Evolutionary conservation across 1,140 invertebrate species (phyloP), one percentile per base, ranked within the genome.

Genomic region (Psilanteris sp.): DNA sequence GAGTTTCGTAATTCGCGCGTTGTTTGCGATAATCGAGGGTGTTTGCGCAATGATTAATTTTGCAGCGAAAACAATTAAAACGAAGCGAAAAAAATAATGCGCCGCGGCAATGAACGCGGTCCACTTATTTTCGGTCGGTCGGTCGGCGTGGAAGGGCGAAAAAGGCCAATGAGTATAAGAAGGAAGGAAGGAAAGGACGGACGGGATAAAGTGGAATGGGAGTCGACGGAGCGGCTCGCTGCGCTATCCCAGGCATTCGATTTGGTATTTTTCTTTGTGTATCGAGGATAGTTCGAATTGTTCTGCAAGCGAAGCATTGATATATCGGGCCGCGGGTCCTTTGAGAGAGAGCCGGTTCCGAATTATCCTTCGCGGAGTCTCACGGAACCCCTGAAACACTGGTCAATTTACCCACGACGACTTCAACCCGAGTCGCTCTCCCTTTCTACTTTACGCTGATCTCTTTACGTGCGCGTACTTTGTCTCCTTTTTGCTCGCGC

Each of bases 181-280:
- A 36, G 27, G 46, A 57, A 55, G 32, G 48, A 37, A 39, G 57
- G 68, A 81, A 78, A 67, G 71, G 59, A 64, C 48, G 73, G 55
- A 68, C 44, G 41, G 43, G 46, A 66, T 52, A 41, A 78, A 70
- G 70, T 59, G 64, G 46, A 74, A 27, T 50, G 41, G 43, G 74
- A 57, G 32, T 50, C 55, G 68, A 62, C 43, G 29, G 67, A 76
- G 54, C 68, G 50, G 62, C 61, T 81, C 73, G 78, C 68, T 77
- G 71, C 75, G 84, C 85, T 87, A 88, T 88, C 80, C 84, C 82
- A 85, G 79, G 87, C 81, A 89, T 89, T 89, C 86, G 85, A 87
- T 88, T 88, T 87, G 86, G 87, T 88, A 89, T 89, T 88, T 89
- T 89, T 89, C 86, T 89, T 88, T 89, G 86, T 88, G 87, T 87